phyloP scores from a whole-genome alignment of 2,113 vertebrate genomes.

The Pedetes capensis region DNA sequence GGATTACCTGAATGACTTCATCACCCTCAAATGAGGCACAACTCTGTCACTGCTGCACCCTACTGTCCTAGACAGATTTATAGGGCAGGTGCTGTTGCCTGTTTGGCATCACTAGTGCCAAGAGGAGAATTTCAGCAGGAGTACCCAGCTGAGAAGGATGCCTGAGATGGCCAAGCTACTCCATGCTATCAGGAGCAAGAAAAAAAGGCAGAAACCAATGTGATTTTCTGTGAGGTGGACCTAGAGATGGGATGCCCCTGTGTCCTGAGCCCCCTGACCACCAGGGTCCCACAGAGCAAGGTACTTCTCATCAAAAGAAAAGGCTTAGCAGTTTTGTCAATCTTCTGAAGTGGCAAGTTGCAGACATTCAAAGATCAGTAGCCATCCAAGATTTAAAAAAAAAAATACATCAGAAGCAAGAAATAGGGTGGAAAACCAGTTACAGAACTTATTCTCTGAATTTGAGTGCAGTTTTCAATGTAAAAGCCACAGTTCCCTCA shows the following conservation, averaged over 20 bases:
- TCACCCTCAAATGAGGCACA: slow-evolving; percentile 33
- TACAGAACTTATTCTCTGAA: background rate
- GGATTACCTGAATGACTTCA: background rate
- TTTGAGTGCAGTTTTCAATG: background rate
- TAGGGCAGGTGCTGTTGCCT: background rate
- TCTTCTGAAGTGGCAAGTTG: background rate
- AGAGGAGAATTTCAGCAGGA: background rate
- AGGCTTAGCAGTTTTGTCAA: background rate
- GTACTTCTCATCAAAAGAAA: background rate
- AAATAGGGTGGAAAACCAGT: background rate
- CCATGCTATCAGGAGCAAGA: background rate
- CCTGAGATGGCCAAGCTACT: background rate
- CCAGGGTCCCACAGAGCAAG: background rate
- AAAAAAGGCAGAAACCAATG: too few relatives aligned
- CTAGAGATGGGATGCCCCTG: background rate
- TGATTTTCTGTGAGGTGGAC: slow-evolving; percentile 51
- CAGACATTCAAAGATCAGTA: background rate
- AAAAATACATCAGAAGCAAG: background rate
- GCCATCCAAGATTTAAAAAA: background rate
- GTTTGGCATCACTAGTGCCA: background rate
- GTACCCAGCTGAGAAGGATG: background rate
- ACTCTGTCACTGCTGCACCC: background rate
- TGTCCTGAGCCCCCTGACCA: background rate
- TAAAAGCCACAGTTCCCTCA: background rate
- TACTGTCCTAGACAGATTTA: background rate